Evolutionary conservation across 2,888 invertebrate genomes (phyloP), one percentile per base, ranked within the genome.

Genomic region (Ypsolopha sequella): DNA sequence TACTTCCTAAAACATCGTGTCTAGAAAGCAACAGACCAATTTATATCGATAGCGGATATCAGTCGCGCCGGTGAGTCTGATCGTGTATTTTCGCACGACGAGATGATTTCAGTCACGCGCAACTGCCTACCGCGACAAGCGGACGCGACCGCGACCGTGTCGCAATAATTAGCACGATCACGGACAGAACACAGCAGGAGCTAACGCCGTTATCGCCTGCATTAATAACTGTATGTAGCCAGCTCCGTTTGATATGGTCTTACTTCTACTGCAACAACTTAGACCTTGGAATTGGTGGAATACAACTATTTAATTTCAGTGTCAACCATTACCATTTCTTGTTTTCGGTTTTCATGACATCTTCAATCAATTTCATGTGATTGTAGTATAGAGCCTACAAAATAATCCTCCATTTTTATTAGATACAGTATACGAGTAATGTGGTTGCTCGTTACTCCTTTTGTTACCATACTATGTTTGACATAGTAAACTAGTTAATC

Each of bases 81-180:
- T 36, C 41, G 43, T 48, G 52, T 55, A 51, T 49, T 52, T 52
- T 52, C 39, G 36, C 44, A 48, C 51, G 48, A 51, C 14, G 41
- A 52, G 24, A 24, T 24, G 24, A 24, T 24, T 24, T 24, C 24
- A 24, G 24, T 24, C 24, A 24, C 24, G 24, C 24, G 24, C 4
- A 4, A 24, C 24, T 24, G 54, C 50, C 36, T 38, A 47, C 14
- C 35, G 48, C 56, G 51, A 52, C 46, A 48, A 53, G 54, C 57
- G 54, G 51, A 35, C 43, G 43, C 43, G 35, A 35, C 34, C 58
- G 52, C 54, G 52, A 55, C 56, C 51, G 51, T 41, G 59, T 62
- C 56, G 56, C 60, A 54, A 55, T 62, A 66, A 66, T 66, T 65
- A 62, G 62, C 13, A n/a, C 24, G 11, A 34, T 41, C 52, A 52